phyloP scores from a whole-genome alignment of 92 coral and sea anemone species.

The Phenganax marumi region DNA sequence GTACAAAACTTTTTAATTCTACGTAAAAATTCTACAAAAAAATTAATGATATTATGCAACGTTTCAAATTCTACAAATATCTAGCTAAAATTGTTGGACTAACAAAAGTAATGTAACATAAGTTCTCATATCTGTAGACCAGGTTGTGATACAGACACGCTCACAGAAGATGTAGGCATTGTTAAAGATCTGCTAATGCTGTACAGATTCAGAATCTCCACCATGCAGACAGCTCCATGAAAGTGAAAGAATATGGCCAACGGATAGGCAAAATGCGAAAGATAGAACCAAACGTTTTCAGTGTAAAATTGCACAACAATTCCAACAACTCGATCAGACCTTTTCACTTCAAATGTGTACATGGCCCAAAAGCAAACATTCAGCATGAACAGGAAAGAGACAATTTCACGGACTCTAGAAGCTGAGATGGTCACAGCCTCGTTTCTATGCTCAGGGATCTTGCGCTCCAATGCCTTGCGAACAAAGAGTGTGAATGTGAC shows the following conservation, averaged over 20 bases:
- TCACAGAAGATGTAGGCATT: not conserved
- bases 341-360: slow-evolving; percentile 45
- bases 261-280: slow-evolving; percentile 46
- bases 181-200: slow-evolving; percentile 3
- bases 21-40: no score
- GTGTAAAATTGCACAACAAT: slow-evolving; percentile 6
- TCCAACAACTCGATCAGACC: not conserved
- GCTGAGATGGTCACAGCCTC: slow-evolving; percentile 4
- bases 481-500: slow-evolving; percentile 35
- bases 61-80: no score
- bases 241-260: slow-evolving; percentile 43
- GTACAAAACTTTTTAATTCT: no score
- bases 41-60: no score
- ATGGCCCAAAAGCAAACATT: slow-evolving; percentile 41
- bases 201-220: slow-evolving; percentile 27
- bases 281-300: slow-evolving; percentile 19
- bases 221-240: slow-evolving; percentile 50
- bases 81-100: no score
- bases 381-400: slow-evolving; percentile 41
- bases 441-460: not conserved
- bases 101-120: not conserved
- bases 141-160: not conserved
- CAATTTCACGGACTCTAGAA: slow-evolving; percentile 22
- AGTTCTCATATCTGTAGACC: not conserved
- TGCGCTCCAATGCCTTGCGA: slow-evolving; percentile 30